Base-by-base conservation (phyloP, 1,140 invertebrate species). In the Panagrolaimus sp. region DNA sequence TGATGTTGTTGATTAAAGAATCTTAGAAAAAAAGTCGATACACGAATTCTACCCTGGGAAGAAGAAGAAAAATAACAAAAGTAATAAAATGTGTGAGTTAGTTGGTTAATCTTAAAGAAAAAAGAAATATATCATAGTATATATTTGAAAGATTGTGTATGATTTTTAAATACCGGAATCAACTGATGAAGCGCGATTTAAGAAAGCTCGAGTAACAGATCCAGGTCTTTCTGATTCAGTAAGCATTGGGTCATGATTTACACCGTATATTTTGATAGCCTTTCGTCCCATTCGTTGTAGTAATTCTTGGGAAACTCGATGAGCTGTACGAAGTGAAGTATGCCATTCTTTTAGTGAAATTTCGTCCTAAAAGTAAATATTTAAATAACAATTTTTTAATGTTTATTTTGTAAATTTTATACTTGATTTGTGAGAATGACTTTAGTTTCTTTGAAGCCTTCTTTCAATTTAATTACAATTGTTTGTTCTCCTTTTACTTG, bases 191-290 rank as follows among this genome's bases (percentile, higher is more conserved):
- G 81, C 79, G 16, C 80, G 65, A 57, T 82, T 82, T 13, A 82
- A 44, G 65, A 81, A 83, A 3, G 78, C 78, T 25, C 82, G 65
- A 11, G 77, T 79, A 16, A 82, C 81, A 5, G 77, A 80, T 23
- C 66, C 80, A 9, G 80, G 81, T 23, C 80, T 61, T 66, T 82
- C 81, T 46, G 42, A 63, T 53, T 83, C 78, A 9, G 61, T 65
- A 7, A 81, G 70, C 79, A 82, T 82, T n/a, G 80, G 80, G 61
- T 82, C 80, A 63, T 82, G 80, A 66, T 83, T 83, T 2, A 92
- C 92, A 51, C 93, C 93, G 86, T 96, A 96, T 73, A 96, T 96
- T 86, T 93, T 94, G 57, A 91, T 92, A 46, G 92, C 93, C 85
- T 96, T 96, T 79, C 89, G 89, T n/a, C 92, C 92, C 91, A 96